Evolutionary conservation across 2,888 invertebrate genomes (phyloP).

Genomic region (Zonitis immaculata): DNA sequence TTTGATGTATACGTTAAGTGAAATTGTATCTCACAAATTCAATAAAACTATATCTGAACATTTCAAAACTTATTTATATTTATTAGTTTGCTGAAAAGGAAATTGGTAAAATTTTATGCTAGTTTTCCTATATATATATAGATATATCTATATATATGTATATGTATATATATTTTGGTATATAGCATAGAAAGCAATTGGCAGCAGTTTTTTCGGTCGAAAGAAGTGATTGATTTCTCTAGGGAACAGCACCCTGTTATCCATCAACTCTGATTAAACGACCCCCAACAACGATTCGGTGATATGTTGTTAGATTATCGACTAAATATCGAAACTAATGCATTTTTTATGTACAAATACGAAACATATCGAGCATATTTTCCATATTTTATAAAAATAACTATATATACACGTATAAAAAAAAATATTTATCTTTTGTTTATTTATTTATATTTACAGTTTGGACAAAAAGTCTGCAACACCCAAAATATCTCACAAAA

Average conservation of each 20-base stretch:
- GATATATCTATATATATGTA: not conserved
- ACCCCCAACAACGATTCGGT: conserved; percentile 31
- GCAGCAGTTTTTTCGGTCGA: conserved; percentile 42
- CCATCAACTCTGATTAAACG: conserved; percentile 47
- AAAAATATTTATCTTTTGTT: no score
- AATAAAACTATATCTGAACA: no score
- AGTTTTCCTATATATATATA: conserved; percentile 16
- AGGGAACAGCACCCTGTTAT: conserved; percentile 43
- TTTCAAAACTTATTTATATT: no score
- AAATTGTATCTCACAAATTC: no score
- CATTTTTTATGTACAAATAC: conserved; percentile 39
- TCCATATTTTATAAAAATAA: no score
- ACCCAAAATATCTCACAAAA: no score
- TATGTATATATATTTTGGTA: not conserved
- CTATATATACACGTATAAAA: no score
- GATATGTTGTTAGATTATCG: conserved; percentile 42
- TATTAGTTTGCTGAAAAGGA: no score
- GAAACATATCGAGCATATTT: no score
- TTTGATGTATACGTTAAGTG: no score
- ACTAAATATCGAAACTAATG: conserved; percentile 43
- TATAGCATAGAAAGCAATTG: conserved; percentile 35
- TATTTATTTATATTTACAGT: no score
- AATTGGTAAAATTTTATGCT: conserved; percentile 32
- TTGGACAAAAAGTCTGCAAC: no score
- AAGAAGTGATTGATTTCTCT: conserved; percentile 47